Conservation (phyloP, 2,797 vertebrate genomes). For the Tenualosa thibaudeaui region DNA sequence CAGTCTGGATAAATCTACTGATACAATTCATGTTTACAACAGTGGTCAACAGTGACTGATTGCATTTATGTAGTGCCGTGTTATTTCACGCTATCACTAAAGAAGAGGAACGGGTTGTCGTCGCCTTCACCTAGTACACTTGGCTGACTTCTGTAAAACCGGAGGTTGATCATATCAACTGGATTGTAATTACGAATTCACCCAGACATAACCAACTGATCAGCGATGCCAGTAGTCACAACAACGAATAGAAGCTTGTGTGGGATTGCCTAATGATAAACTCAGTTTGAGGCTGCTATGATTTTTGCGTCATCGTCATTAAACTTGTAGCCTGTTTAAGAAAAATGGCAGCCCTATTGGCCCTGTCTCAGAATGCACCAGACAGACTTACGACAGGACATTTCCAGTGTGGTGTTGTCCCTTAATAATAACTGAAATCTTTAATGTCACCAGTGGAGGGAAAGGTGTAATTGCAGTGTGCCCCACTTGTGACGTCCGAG, state of each 20-base stretch:
- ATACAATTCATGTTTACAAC: neutral
- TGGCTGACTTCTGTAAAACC: conserved; percentile 7
- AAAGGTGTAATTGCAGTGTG: neutral
- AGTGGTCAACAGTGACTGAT: neutral
- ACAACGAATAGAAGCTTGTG: neutral
- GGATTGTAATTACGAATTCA: neutral
- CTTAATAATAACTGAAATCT: neutral
- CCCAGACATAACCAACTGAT: neutral
- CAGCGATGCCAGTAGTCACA: neutral
- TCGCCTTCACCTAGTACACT: neutral
- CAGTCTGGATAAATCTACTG: neutral
- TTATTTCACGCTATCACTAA: neutral
- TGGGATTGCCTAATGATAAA: neutral
- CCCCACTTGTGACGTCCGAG: conserved; percentile 8
- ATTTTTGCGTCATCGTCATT: neutral
- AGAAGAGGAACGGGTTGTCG: neutral
- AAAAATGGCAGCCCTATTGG: conserved; percentile 1
- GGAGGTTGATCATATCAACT: neutral
- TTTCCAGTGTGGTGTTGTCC: neutral
- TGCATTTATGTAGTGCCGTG: neutral
- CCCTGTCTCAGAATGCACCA: neutral
- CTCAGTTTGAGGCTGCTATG: conserved; percentile 1
- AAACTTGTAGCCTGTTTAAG: neutral
- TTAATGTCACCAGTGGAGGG: neutral
- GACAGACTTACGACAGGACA: neutral